These are phyloP conservation scores for Tipula unca DNA, from an alignment of 2,888 invertebrate species.

Conservation along the genomic window DNA sequence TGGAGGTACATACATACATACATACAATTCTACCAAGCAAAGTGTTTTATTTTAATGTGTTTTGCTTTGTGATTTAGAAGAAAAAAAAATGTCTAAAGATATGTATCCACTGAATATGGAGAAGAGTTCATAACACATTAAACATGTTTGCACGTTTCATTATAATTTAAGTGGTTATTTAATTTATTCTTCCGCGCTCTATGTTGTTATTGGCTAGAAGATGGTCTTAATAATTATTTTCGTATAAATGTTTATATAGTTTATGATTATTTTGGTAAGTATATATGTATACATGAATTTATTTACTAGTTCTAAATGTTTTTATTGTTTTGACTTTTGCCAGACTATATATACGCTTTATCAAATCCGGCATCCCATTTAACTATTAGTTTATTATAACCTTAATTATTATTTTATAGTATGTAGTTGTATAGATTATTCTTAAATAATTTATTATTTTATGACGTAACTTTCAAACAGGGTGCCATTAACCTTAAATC, in stretches of 20 bases:
- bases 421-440: no score
- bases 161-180: not conserved
- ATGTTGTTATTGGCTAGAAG: not conserved
- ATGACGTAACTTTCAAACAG: no score
- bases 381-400: no score
- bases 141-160: not conserved
- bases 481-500: no score
- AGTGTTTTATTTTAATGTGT: not conserved
- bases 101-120: not conserved
- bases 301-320: no score
- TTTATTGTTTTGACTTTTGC: no score
- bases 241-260: not conserved
- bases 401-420: no score
- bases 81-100: not conserved
- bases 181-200: not conserved
- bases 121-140: not conserved
- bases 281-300: no score
- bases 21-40: not conserved
- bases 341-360: no score
- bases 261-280: not conserved
- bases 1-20: not conserved
- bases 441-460: no score
- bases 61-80: not conserved
- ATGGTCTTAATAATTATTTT: not conserved
- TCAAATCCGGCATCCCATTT: no score